Conservation (phyloP, 2,888 invertebrate species). For the Therioaphis trifolii region DNA sequence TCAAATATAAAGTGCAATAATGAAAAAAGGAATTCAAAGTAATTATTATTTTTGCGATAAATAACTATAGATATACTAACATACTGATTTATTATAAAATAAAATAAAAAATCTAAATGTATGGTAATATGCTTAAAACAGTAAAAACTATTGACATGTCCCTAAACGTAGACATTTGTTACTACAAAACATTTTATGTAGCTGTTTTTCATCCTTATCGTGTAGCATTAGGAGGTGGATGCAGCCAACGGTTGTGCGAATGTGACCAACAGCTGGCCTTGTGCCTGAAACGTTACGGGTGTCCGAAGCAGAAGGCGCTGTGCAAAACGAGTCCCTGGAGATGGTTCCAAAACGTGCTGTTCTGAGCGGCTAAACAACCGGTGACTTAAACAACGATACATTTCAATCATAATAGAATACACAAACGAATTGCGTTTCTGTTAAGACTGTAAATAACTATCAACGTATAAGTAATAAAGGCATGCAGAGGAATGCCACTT, state of each 20-base stretch:
- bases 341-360: conserved; percentile 78
- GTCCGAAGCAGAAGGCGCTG: conserved; percentile 78
- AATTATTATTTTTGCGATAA: neutral
- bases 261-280: conserved; percentile 84
- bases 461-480: too few species aligned
- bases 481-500: too few species aligned
- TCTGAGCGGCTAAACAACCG: conserved; percentile 14
- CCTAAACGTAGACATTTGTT: too few species aligned
- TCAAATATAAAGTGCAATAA: neutral
- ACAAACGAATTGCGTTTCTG: too few species aligned
- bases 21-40: neutral
- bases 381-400: neutral
- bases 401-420: too few species aligned
- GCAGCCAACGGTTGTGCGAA: conserved; percentile 83
- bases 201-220: conserved; percentile 64
- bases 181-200: too few species aligned
- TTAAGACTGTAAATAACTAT: too few species aligned
- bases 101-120: too few species aligned
- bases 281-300: conserved; percentile 81
- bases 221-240: conserved; percentile 72
- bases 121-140: too few species aligned
- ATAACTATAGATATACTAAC: neutral
- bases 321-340: conserved; percentile 82
- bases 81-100: neutral
- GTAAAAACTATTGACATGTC: too few species aligned